These are phyloP conservation scores for Protobothrops mucrosquamatus DNA, from an alignment of 2,113 vertebrate genomes.

Conservation along the genomic window DNA sequence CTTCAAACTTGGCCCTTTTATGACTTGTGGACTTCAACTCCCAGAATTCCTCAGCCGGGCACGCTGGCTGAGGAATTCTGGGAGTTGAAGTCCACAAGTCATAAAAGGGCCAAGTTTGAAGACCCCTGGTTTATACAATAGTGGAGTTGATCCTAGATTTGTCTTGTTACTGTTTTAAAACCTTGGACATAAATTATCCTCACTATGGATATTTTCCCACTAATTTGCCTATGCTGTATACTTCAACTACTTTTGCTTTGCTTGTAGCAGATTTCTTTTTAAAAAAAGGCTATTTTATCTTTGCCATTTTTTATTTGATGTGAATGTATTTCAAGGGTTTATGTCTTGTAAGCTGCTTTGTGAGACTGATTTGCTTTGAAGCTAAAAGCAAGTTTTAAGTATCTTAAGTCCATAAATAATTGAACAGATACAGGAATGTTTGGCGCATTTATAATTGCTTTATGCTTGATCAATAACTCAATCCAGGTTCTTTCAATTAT, in stretches of 20 bases:
- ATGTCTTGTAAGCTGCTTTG: neutral
- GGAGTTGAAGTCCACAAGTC: too few relatives aligned
- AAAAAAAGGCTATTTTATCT: neutral
- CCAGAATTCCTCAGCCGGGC: too few relatives aligned
- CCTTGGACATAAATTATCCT: neutral
- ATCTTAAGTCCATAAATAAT: neutral
- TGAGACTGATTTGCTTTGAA: neutral
- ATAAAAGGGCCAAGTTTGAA: too few relatives aligned
- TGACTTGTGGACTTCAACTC: too few relatives aligned
- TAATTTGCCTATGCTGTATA: neutral
- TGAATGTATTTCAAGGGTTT: neutral
- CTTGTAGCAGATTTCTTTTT: neutral
- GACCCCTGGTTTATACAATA: neutral
- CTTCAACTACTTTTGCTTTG: neutral
- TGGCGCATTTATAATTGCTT: neutral
- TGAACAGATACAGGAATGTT: neutral
- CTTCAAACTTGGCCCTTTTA: too few relatives aligned
- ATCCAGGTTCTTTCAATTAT: neutral
- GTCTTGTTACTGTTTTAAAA: neutral
- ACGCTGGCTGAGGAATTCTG: too few relatives aligned
- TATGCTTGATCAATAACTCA: neutral
- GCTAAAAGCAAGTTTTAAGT: neutral
- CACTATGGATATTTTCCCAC: neutral
- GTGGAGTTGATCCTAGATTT: neutral
- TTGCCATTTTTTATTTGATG: neutral